Evolutionary conservation across 1,140 invertebrate species (phyloP), one percentile per base, ranked within the genome.

Genomic region (Penaeus vannamei): DNA sequence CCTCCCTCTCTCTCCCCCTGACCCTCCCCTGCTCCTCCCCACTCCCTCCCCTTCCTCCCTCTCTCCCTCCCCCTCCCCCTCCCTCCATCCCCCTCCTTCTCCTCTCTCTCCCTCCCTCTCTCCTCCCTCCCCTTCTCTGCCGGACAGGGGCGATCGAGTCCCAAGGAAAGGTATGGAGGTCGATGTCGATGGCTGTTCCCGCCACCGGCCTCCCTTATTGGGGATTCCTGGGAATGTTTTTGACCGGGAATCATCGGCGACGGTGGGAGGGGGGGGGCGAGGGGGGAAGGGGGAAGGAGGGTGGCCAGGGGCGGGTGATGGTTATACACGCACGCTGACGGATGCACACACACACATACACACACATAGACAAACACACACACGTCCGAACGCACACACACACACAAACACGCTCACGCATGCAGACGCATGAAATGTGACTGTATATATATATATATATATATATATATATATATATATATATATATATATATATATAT

Each of bases 91-190:
- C 59, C 36, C 22, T n/a, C n/a, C 36, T 81, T n/a, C 22, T n/a
- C 59, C 79, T 42, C 36, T 81, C 79, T 81, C 36, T 79, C 32
- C 53, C 72, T 76, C 72, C 42, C 72, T 76, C 72, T 76, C 72
- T 76, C 72, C 42, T 36, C 42, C 72, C 72, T 76, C 72, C 42
- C 72, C 42, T 36, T 76, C 46, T 46, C 79, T 46, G 29, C 22
- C 79, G 20, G 32, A 81, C 79, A 81, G 32, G 59, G 46, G 61
- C 76, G 32, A 19, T 22, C 76, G 32, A 19, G 32, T 29, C 76
- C 19, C 53, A 83, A 42, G 29, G 46, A 83, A 7, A 26, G 46
- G 61, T 26, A 83, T 59, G 26, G 20, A 83, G 1, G 61, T 29
- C 23, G 19, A 22, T 29, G 59, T 7, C 42, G 53, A 53, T 22